Base-by-base conservation (phyloP, 1,140 invertebrate species). In the Dermatophagoides farinae region DNA sequence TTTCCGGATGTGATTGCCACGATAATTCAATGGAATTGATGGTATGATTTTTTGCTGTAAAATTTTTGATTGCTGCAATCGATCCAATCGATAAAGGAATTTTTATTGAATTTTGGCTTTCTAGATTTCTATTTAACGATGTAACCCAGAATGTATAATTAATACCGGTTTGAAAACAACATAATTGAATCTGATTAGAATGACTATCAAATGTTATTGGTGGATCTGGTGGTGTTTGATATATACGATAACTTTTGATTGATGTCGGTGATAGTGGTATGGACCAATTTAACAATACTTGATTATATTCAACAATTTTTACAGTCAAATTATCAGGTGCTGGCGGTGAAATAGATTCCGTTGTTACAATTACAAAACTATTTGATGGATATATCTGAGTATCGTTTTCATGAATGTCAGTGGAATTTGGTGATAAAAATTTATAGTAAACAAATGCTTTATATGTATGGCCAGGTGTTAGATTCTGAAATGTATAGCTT, bases 371-470 rank as follows among this genome's bases (percentile, higher is more conserved):
- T 11, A 77, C 68, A 61, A 78, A 65, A 20, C 61, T 77, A 11
- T 75, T 75, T 1, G 82, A 80, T 1, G 78, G 74, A 59, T 78
- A 80, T 0, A 73, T 70, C 2, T 65, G 31, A 4, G 31, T 70
- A 0, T 54, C 61, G 43, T 68, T 69, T 16, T 72, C 70, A 0
- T 68, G 71, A 50, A 11, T 4, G n/a, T 25, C 2, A 31, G 2
- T 31, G 31, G 8, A 31, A 31, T 31, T 31, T 31, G 31, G 2
- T 20, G 20, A 10, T 18, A 43, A 20, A 8, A 78, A 65, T 52
- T 77, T 72, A 0, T 83, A 80, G 67, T 82, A 86, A 9, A 88
- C 80, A 0, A 83, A 86, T 49, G 86, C 71, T 65, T 86, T 85
- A 67, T 88, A 88, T 0, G 72, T 69, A 0, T 84, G 86, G 64